These are phyloP conservation scores for Drosophila birchii DNA, from an alignment of 2,888 invertebrate species.

Conservation along the genomic window DNA sequence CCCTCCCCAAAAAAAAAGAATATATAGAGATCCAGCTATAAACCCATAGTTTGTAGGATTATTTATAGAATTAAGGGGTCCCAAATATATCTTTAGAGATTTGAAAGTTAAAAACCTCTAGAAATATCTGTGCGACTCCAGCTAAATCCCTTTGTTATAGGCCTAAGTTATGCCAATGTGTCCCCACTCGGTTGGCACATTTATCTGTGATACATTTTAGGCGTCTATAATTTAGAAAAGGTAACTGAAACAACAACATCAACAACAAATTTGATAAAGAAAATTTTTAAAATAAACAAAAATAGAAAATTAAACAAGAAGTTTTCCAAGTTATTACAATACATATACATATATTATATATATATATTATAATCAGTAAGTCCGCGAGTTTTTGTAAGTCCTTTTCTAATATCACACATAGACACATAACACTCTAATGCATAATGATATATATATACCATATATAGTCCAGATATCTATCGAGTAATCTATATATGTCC, in stretches of 20 bases:
- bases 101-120: not conserved
- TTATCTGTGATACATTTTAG: constrained; percentile 76
- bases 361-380: constrained; percentile 47
- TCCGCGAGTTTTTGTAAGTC: constrained; percentile 55
- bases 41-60: constrained; percentile 35
- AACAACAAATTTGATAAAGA: constrained; percentile 28
- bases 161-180: constrained; percentile 69
- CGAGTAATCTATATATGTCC: constrained; percentile 35
- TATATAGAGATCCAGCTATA: constrained; percentile 39
- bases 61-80: not conserved
- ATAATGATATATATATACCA: constrained; percentile 30
- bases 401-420: constrained; percentile 60
- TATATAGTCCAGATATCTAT: constrained; percentile 38
- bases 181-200: constrained; percentile 51
- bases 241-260: constrained; percentile 17
- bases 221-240: constrained; percentile 58
- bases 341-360: constrained; percentile 15
- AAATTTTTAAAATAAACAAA: constrained; percentile 10
- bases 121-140: not conserved
- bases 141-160: constrained; percentile 62
- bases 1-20: not conserved
- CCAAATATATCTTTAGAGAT: not conserved
- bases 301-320: constrained; percentile 16
- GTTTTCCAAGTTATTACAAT: constrained; percentile 22
- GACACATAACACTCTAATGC: constrained; percentile 27